Evolutionary conservation across 1,140 invertebrate genomes (phyloP).

Genomic region (Metopolophium dirhodum): DNA sequence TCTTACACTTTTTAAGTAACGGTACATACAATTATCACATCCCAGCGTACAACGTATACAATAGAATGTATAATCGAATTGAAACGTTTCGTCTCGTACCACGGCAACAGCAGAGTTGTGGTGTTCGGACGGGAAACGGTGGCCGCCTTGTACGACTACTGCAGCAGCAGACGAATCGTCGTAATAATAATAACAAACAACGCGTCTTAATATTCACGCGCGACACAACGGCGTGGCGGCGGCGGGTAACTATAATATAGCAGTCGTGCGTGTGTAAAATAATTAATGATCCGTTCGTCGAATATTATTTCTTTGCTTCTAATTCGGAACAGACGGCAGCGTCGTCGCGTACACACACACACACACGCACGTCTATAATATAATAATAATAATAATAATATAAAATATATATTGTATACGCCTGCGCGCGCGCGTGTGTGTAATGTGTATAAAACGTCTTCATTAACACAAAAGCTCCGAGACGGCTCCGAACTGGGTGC

Average conservation of each 20-base stretch:
- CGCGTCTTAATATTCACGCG: background rate
- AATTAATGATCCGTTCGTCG: conserved; percentile 52
- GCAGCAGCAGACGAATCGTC: background rate
- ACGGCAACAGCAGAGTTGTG: background rate
- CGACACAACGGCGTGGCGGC: background rate
- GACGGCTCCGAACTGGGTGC: background rate
- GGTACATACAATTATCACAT: no score
- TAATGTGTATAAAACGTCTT: conserved; percentile 34
- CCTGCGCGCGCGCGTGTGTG: background rate
- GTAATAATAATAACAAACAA: background rate
- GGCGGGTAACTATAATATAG: background rate
- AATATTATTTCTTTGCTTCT: conserved; percentile 39
- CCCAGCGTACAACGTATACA: no score
- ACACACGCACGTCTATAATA: background rate
- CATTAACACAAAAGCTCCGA: conserved; percentile 50
- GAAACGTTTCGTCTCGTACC: background rate
- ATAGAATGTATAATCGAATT: background rate
- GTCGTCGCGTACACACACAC: background rate
- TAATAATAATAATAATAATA: background rate
- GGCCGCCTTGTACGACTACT: background rate
- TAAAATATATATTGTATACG: background rate
- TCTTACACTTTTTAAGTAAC: no score
- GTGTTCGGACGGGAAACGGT: background rate
- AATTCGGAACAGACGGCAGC: conserved; percentile 33
- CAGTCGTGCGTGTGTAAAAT: conserved; percentile 55